Evolutionary conservation across 2,797 vertebrate species (phyloP).

Genomic region (Sandelia bainsii): DNA sequence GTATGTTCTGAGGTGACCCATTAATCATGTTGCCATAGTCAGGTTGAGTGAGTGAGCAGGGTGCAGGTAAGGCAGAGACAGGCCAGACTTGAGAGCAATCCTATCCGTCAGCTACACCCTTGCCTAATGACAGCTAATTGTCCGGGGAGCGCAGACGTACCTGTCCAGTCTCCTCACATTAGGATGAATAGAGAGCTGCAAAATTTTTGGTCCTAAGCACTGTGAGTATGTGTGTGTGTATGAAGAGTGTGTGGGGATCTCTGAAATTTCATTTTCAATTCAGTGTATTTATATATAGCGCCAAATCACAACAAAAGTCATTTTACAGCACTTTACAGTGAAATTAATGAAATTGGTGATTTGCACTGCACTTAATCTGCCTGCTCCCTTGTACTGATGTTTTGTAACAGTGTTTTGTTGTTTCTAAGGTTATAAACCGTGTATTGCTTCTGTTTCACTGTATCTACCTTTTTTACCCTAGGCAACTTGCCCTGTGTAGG

Average conservation of each 20-base stretch:
- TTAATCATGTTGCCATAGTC: constrained; percentile 57
- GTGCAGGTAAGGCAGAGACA: constrained; percentile 33
- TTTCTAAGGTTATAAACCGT: constrained; percentile 11
- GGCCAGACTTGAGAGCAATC: constrained; percentile 35
- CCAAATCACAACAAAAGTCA: too few species aligned
- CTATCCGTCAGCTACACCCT: constrained; percentile 38
- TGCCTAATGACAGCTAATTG: constrained; percentile 65
- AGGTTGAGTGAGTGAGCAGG: constrained; percentile 40
- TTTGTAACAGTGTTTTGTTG: not conserved
- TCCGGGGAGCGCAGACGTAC: constrained; percentile 42
- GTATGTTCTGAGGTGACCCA: constrained; percentile 48
- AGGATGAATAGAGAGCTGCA: constrained; percentile 32
- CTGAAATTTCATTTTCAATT: not conserved
- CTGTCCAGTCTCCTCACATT: constrained; percentile 54
- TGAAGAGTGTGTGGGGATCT: not conserved
- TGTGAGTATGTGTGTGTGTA: constrained; percentile 6
- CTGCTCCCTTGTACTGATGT: not conserved
- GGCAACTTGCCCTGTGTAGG: constrained; percentile 85
- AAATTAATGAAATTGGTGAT: not conserved
- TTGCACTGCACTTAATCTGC: not conserved
- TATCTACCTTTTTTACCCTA: constrained; percentile 67
- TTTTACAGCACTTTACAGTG: too few species aligned
- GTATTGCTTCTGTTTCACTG: constrained; percentile 16
- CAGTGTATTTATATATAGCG: too few species aligned
- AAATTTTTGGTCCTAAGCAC: constrained; percentile 3